These are phyloP conservation scores for Melanerpes aurifrons DNA, from an alignment of 2,113 vertebrate species.

Conservation along the genomic window DNA sequence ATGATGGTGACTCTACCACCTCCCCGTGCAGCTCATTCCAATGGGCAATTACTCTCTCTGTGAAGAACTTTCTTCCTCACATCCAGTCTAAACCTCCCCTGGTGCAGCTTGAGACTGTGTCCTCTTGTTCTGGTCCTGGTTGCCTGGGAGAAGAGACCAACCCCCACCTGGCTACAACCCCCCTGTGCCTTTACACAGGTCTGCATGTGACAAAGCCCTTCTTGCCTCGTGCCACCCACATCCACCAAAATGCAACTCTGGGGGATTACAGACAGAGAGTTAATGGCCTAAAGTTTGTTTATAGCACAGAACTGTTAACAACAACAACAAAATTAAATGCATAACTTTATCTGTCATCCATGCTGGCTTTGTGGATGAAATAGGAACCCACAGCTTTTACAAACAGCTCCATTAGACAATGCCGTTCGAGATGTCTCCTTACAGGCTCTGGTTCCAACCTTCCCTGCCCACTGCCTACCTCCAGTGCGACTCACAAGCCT, in stretches of 20 bases:
- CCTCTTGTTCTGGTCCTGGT: no score
- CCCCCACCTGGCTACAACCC: no score
- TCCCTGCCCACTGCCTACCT: background rate
- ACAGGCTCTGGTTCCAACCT: background rate
- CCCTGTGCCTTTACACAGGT: background rate
- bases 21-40: no score
- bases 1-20: no score
- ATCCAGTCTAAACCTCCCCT: no score
- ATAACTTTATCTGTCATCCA: background rate
- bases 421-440: background rate
- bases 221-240: background rate
- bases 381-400: background rate
- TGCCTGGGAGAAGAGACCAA: no score
- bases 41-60: no score
- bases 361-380: background rate
- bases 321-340: background rate
- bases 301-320: background rate
- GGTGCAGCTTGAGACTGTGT: no score
- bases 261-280: background rate
- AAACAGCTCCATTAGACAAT: background rate
- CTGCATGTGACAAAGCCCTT: background rate
- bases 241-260: background rate
- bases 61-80: no score
- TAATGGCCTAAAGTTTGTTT: background rate
- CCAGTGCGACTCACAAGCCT: accelerated